These are phyloP conservation scores for Trissoscelio sp. DNA, from an alignment of 2,888 invertebrate genomes.

Conservation along the genomic window DNA sequence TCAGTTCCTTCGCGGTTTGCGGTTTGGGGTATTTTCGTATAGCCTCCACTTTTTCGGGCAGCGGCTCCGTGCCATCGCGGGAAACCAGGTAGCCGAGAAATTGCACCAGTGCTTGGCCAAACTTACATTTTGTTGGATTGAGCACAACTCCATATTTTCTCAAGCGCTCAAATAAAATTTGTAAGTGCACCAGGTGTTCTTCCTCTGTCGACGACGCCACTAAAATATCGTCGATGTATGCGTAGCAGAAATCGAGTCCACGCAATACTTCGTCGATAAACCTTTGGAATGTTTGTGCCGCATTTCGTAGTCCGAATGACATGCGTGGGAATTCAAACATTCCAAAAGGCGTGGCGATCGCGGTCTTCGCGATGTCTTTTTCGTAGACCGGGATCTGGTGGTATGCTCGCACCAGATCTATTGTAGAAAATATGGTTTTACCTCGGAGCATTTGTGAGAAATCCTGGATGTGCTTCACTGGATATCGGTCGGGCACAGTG, in stretches of 20 bases:
- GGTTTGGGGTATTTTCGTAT: conserved; percentile 74
- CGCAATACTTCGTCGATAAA: conserved; percentile 70
- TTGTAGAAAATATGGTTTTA: conserved; percentile 33
- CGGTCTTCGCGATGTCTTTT: conserved; percentile 43
- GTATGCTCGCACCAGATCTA: conserved; percentile 69
- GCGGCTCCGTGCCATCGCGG: conserved; percentile 68
- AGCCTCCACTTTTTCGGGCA: conserved; percentile 75
- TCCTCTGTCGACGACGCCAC: conserved; percentile 50
- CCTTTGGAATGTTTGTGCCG: conserved; percentile 71
- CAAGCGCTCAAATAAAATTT: no score
- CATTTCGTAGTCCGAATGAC: conserved; percentile 75
- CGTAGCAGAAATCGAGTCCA: conserved; percentile 63
- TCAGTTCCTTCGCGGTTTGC: conserved; percentile 73
- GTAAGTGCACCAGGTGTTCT: conserved; percentile 38
- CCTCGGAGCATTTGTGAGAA: conserved; percentile 65
- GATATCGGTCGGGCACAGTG: conserved; percentile 72
- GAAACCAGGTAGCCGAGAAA: background rate
- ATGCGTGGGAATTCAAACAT: conserved; percentile 74
- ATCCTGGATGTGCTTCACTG: conserved; percentile 69
- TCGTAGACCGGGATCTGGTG: conserved; percentile 71
- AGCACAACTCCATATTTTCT: conserved; percentile 8
- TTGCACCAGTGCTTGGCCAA: conserved; percentile 70
- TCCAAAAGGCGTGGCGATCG: conserved; percentile 75
- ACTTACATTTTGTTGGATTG: conserved; percentile 75
- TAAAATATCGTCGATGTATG: conserved; percentile 68